Conservation (phyloP, 2,113 vertebrate species). For the Sphyrna mokarran region DNA sequence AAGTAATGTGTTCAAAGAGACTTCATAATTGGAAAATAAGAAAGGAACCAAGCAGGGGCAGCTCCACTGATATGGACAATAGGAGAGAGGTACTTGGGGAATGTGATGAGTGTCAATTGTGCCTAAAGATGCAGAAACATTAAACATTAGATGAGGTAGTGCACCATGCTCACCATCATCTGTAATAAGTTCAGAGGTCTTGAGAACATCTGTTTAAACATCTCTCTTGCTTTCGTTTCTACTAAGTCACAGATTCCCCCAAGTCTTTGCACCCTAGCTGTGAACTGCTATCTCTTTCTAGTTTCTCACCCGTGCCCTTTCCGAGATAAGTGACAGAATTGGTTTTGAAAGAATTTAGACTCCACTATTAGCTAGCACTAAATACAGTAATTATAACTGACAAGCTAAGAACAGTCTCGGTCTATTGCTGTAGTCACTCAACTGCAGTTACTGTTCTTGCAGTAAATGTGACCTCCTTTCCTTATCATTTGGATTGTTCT, state of each 20-base stretch:
- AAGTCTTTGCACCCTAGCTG: neutral
- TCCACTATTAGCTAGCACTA: neutral
- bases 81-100: neutral
- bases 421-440: neutral
- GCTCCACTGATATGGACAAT: neutral
- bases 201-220: neutral
- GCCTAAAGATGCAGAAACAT: neutral
- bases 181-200: neutral
- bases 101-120: neutral
- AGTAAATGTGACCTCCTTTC: slow-evolving; percentile 1
- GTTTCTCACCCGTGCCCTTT: slow-evolving; percentile 24
- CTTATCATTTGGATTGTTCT: neutral
- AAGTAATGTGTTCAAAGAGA: neutral
- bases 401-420: neutral
- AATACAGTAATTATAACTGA: slow-evolving; percentile 29
- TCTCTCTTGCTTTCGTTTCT: neutral
- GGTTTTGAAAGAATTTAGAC: slow-evolving; percentile 14
- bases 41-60: neutral
- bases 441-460: neutral
- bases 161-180: neutral
- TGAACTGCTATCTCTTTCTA: neutral
- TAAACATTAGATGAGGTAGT: neutral
- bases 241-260: neutral
- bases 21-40: neutral
- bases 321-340: neutral